These are phyloP conservation scores for Aramus guarauna DNA, from an alignment of 2,113 vertebrate species.

Conservation along the genomic window DNA sequence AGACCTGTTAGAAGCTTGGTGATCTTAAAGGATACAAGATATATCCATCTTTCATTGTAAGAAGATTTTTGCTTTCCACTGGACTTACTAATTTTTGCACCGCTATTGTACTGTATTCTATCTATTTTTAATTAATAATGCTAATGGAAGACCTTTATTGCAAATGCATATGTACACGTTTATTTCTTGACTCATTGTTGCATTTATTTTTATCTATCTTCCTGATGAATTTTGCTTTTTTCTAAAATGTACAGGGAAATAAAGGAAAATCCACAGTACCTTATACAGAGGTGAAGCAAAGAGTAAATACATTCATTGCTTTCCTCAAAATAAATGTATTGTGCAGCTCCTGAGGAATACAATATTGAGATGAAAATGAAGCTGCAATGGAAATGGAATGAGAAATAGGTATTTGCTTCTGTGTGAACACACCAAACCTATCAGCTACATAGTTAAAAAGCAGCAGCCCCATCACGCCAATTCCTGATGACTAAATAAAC, in stretches of 20 bases:
- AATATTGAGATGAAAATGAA: slow-evolving; percentile 70
- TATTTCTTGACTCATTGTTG: neutral
- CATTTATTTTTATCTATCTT: slow-evolving; percentile 19
- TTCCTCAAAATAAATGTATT: slow-evolving; percentile 63
- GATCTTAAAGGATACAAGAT: slow-evolving; percentile 48
- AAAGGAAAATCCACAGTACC: slow-evolving; percentile 18
- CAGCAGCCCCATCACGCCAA: slow-evolving; percentile 15
- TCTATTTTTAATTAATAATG: neutral
- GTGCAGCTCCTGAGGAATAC: slow-evolving; percentile 65
- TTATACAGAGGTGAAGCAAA: slow-evolving; percentile 15
- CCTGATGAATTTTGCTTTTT: neutral
- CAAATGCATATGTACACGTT: neutral
- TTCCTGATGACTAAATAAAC: slow-evolving; percentile 67
- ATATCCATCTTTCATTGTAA: slow-evolving; percentile 9
- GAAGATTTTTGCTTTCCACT: neutral
- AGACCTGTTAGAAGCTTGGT: neutral
- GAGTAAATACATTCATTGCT: slow-evolving; percentile 73
- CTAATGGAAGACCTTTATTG: neutral
- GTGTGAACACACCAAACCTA: slow-evolving; percentile 42
- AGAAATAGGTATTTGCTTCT: slow-evolving; percentile 66
- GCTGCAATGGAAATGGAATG: slow-evolving; percentile 66
- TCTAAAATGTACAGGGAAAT: neutral
- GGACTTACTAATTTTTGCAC: neutral
- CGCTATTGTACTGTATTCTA: neutral
- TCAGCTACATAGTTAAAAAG: slow-evolving; percentile 40